Conservation (phyloP, 2,797 vertebrate species). For the Cyprinella venusta region DNA sequence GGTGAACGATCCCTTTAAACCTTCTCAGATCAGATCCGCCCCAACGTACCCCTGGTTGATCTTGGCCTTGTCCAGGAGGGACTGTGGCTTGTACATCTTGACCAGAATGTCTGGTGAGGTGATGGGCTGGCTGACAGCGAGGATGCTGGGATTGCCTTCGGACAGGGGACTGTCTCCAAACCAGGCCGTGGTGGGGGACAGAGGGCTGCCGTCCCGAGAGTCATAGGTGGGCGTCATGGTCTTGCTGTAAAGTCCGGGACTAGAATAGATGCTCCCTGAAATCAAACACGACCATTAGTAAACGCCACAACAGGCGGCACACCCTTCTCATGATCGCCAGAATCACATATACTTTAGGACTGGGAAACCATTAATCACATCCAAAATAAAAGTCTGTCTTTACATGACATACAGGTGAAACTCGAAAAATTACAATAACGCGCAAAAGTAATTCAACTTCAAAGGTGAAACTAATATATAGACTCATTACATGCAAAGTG, state of each 20-base stretch:
- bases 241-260: constrained; percentile 98
- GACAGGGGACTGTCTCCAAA: constrained; percentile 98
- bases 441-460: too few species aligned
- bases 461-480: too few species aligned
- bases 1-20: too few species aligned
- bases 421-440: too few species aligned
- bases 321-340: neutral
- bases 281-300: constrained; percentile 39
- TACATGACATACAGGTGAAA: too few species aligned
- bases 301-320: neutral
- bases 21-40: neutral
- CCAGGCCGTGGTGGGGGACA: constrained; percentile 97
- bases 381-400: too few species aligned
- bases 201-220: constrained; percentile 94
- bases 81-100: constrained; percentile 98
- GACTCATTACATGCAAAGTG: too few species aligned
- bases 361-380: too few species aligned
- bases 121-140: constrained; percentile 96
- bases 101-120: constrained; percentile 93
- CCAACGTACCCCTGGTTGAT: constrained; percentile 95
- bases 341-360: neutral
- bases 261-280: constrained; percentile 97
- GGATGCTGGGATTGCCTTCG: constrained; percentile 97
- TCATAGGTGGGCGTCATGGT: constrained; percentile 99
- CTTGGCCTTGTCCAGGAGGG: constrained; percentile 98